These are phyloP conservation scores for Thyatira batis DNA, from an alignment of 2,888 invertebrate genomes.

Conservation along the genomic window DNA sequence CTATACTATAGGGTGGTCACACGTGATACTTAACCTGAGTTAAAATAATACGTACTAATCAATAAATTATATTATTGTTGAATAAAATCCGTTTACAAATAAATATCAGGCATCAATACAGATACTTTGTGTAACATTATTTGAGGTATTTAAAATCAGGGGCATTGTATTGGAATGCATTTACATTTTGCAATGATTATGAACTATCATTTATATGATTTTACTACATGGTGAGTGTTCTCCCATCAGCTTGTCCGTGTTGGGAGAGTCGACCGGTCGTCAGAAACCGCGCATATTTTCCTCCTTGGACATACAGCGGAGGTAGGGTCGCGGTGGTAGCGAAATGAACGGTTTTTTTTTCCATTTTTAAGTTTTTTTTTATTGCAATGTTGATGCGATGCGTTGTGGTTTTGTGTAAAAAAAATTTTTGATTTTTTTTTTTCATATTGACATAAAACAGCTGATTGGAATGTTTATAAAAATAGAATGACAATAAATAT, in stretches of 20 bases:
- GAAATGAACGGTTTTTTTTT: slow-evolving; percentile 9
- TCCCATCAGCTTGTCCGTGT: slow-evolving; percentile 71
- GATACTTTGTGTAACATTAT: neutral
- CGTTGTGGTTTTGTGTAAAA: slow-evolving; percentile 10
- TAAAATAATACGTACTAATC: neutral
- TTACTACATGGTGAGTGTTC: slow-evolving; percentile 49
- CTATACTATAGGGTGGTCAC: slow-evolving; percentile 1
- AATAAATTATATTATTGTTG: neutral
- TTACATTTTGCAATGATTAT: slow-evolving; percentile 25
- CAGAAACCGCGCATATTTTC: slow-evolving; percentile 80
- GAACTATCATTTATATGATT: slow-evolving; percentile 26
- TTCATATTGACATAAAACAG: too few relatives aligned
- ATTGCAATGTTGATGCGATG: slow-evolving; percentile 29
- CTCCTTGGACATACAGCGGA: slow-evolving; percentile 77
- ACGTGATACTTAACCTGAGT: too few relatives aligned
- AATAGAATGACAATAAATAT: neutral
- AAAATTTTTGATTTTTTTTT: neutral
- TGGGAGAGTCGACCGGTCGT: slow-evolving; percentile 71
- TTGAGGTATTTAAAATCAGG: slow-evolving; percentile 26
- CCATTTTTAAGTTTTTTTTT: slow-evolving; percentile 22
- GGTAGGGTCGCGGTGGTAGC: slow-evolving; percentile 54
- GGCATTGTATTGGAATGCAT: slow-evolving; percentile 48
- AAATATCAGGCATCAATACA: neutral
- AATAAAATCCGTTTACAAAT: neutral
- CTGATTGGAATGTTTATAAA: too few relatives aligned